Base-by-base conservation (phyloP, 2,888 invertebrate species). In the Tanytarsus gracilentus region DNA sequence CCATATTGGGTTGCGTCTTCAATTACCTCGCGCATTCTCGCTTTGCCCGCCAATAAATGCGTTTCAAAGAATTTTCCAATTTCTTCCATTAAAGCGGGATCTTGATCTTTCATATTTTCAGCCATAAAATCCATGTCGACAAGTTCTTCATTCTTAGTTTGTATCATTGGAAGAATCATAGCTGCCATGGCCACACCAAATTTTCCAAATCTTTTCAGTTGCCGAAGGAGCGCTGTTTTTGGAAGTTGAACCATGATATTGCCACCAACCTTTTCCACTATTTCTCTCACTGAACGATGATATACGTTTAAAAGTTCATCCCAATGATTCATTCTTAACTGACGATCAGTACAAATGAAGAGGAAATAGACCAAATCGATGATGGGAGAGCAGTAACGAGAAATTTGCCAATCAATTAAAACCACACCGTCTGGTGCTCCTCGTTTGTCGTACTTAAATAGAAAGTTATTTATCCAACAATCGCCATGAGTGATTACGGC, bases 401-500 rank as follows among this genome's bases (percentile, higher is more conserved):
- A 14, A 14, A 62, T 16, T 61, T 62, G 63, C 62, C 62, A 63
- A 55, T 63, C 62, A 4, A 62, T 18, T 8, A 63, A 29, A 23
- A 50, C 49, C 27, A 62, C 50, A 16, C 51, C 27, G 8, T 44
- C 58, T 48, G 63, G 62, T 3, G 18, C 6, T 29, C 55, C 51
- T 30, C 62, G 27, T 26, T 14, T 29, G 8, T 61, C 27, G 61
- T 63, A 62, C n/a, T 44, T 18, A 39, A 50, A 63, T 30, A 62
- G 25, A 14, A 62, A 61, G 33, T 63, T 63, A 29, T 63, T 62
- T 2, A 53, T 52, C 61, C 62, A 63, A 23, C 62, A 62, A 49
- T 64, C 64, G 1, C 63, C 64, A 33, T 64, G 64, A 26, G 29
- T 61, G 3, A 64, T 25, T 18, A 63, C 56, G 1, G 62, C 40